These are phyloP conservation scores for Hirudinaria manillensis DNA, from an alignment of 2,888 invertebrate species.

Conservation along the genomic window DNA sequence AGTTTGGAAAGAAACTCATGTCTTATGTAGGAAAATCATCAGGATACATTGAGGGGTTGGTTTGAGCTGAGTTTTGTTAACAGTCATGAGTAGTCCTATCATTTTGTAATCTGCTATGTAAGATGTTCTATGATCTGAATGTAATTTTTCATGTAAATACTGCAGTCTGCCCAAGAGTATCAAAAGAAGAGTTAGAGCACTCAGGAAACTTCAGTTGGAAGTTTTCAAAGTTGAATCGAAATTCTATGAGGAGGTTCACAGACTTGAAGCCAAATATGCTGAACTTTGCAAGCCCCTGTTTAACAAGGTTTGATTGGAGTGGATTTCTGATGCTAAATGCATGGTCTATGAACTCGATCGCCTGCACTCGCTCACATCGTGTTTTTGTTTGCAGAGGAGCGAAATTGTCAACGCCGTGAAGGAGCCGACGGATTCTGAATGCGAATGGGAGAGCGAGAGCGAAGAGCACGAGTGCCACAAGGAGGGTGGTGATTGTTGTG, in stretches of 20 bases:
- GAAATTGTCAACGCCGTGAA: slow-evolving; percentile 26
- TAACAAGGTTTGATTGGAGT: slow-evolving; percentile 18
- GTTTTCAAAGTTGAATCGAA: slow-evolving; percentile 30
- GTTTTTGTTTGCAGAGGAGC: slow-evolving; percentile 20
- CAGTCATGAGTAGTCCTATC: not conserved
- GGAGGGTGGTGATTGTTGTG: slow-evolving; percentile 2
- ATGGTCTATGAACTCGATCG: not conserved
- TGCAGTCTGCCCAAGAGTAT: slow-evolving; percentile 31
- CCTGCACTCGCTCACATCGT: not conserved
- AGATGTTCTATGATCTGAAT: not conserved
- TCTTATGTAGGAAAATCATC: slow-evolving; percentile 28
- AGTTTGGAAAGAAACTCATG: slow-evolving; percentile 30
- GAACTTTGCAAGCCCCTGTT: slow-evolving; percentile 25
- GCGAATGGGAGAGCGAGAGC: slow-evolving; percentile 28
- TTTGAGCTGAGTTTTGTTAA: not conserved
- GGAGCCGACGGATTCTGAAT: slow-evolving; percentile 36
- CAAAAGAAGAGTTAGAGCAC: slow-evolving; percentile 30
- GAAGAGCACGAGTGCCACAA: slow-evolving; percentile 34
- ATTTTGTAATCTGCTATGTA: not conserved
- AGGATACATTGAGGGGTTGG: slow-evolving; percentile 29
- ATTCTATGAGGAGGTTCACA: slow-evolving; percentile 34
- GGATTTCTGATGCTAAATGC: not conserved
- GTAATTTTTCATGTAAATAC: no score
- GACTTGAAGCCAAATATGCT: slow-evolving; percentile 30
- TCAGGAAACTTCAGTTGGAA: slow-evolving; percentile 32